These are phyloP conservation scores for Archaeoteleia sp. DNA, from an alignment of 2,888 invertebrate genomes.

Conservation along the genomic window DNA sequence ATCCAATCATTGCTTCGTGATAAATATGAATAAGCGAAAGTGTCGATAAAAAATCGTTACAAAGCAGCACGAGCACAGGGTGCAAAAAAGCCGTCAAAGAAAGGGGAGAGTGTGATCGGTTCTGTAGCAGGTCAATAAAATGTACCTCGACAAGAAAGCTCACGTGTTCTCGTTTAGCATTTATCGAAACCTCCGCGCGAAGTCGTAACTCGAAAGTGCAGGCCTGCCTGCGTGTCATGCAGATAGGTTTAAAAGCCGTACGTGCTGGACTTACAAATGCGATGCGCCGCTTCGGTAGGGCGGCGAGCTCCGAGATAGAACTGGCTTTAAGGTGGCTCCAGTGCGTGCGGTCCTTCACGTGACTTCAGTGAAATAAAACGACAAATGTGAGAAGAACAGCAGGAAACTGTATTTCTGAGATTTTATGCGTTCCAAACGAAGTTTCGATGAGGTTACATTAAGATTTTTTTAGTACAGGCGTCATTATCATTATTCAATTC, in stretches of 20 bases:
- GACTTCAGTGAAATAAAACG: conserved; percentile 29
- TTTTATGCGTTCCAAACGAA: conserved; percentile 4
- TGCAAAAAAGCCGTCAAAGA: conserved; percentile 26
- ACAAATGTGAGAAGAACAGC: conserved; percentile 7
- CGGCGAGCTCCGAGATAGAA: conserved; percentile 42
- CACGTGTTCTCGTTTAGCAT: conserved; percentile 74
- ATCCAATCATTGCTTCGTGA: too few relatives aligned
- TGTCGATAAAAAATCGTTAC: not conserved
- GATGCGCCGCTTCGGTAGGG: conserved; percentile 26
- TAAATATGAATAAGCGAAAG: too few relatives aligned
- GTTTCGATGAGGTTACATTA: too few relatives aligned
- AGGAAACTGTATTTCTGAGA: conserved; percentile 24
- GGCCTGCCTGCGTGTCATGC: conserved; percentile 71
- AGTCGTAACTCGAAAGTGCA: conserved; percentile 73
- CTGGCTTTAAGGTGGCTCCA: conserved; percentile 39
- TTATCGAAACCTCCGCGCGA: conserved; percentile 73
- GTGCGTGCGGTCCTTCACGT: conserved; percentile 48
- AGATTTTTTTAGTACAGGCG: too few relatives aligned
- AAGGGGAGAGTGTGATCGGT: conserved; percentile 52
- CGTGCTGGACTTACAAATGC: conserved; percentile 74
- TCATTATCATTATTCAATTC: too few relatives aligned
- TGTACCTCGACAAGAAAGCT: conserved; percentile 72
- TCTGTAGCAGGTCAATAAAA: conserved; percentile 68
- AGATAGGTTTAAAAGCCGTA: conserved; percentile 74
- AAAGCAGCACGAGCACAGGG: conserved; percentile 19